A percentile compares a stretch with the other conserved stretches of the same genome.
phyloP scores from a whole-genome alignment of 53 echinoderm and acorn worm genomes.

The Echinarachnius parma region DNA sequence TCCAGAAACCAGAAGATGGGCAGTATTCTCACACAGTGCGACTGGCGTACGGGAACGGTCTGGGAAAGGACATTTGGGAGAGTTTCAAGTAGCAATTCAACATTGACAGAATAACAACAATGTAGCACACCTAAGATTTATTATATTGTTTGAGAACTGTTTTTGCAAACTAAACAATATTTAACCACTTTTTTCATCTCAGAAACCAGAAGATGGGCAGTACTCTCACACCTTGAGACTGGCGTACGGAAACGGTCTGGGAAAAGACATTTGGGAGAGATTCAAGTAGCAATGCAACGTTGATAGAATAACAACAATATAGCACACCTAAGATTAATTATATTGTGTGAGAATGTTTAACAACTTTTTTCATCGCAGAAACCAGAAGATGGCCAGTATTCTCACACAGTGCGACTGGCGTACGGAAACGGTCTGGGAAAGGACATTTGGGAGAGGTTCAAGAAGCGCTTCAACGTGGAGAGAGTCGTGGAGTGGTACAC shows the following conservation, averaged over 20 bases:
- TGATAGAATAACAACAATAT: too few species aligned
- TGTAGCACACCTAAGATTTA: too few species aligned
- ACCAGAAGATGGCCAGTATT: constrained; percentile 39
- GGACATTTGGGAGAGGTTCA: constrained; percentile 82
- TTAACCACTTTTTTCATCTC: too few species aligned
- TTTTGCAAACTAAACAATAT: too few species aligned
- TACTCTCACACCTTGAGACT: constrained; percentile 65
- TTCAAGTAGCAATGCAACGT: too few species aligned
- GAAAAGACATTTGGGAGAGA: constrained; percentile 73
- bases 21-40: constrained; percentile 68
- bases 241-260: constrained; percentile 73
- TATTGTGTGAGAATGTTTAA: too few species aligned
- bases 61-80: constrained; percentile 72
- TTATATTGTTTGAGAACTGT: too few species aligned
- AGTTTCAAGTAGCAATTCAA: constrained; percentile 78
- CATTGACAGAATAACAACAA: too few species aligned
- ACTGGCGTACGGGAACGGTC: constrained; percentile 74
- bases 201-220: constrained; percentile 43
- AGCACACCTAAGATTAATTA: too few species aligned
- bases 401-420: constrained; percentile 69
- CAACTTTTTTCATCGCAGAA: too few species aligned
- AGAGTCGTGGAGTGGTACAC: constrained; percentile 76
- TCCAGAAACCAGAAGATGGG: constrained; percentile 31
- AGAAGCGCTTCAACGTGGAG: constrained; percentile 74
- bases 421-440: constrained; percentile 69